A percentile compares a stretch with the other conserved stretches of the same genome.
Conservation (phyloP, 2,888 invertebrate genomes). For the Poecilus cupreus region DNA sequence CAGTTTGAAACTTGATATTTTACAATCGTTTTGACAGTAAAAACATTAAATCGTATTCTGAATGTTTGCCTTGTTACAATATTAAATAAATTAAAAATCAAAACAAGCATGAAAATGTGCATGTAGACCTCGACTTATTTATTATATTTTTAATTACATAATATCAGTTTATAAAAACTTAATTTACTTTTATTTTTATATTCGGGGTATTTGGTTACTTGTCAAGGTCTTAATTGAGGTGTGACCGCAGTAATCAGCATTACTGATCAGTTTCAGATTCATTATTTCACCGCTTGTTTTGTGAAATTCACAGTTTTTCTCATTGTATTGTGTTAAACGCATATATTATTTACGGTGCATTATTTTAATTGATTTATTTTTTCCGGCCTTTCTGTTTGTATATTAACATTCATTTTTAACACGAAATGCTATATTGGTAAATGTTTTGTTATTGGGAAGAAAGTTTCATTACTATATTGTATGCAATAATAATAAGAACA, state of each 20-base stretch:
- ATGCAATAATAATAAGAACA: too few relatives aligned
- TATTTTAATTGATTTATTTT: constrained; percentile 1
- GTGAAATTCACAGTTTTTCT: not conserved
- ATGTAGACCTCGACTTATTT: not conserved
- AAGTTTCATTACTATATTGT: too few relatives aligned
- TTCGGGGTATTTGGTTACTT: constrained; percentile 17
- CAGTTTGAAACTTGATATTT: too few relatives aligned
- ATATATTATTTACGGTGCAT: not conserved
- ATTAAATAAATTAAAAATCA: not conserved
- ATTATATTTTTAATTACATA: not conserved
- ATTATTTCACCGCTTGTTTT: not conserved
- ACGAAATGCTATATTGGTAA: too few relatives aligned
- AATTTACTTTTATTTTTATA: constrained; percentile 23
- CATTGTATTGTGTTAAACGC: constrained; percentile 11
- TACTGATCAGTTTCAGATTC: constrained; percentile 9
- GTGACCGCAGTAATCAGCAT: not conserved
- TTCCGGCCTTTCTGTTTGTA: not conserved
- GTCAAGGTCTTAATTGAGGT: constrained; percentile 26
- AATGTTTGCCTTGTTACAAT: too few relatives aligned
- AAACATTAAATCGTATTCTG: too few relatives aligned
- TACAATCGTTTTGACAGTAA: too few relatives aligned
- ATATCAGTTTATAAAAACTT: constrained; percentile 25
- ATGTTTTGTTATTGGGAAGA: too few relatives aligned
- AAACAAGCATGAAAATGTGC: not conserved
- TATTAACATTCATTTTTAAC: not conserved